Evolutionary conservation across 2,113 vertebrate genomes (phyloP).

Genomic region (Phaethon lepturus): DNA sequence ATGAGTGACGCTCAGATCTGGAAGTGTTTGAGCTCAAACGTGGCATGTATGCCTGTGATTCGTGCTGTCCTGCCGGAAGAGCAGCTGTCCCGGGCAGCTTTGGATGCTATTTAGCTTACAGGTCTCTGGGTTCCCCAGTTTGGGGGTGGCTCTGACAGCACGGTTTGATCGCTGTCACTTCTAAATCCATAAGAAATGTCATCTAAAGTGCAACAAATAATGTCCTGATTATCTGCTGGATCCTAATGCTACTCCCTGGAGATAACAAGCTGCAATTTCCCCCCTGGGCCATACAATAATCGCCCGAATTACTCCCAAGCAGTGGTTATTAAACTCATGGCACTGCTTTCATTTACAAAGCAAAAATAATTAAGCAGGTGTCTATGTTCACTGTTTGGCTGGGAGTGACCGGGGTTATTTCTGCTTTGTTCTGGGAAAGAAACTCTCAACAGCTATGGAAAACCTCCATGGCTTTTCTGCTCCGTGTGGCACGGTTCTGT

Average conservation of each 20-base stretch:
- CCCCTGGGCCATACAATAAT: constrained; percentile 63
- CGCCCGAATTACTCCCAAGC: constrained; percentile 67
- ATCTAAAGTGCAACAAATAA: constrained; percentile 68
- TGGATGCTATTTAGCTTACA: background rate
- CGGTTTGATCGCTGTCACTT: background rate
- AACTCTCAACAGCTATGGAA: background rate
- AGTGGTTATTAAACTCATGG: constrained; percentile 63
- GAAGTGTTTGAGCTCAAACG: background rate
- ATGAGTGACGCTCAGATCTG: background rate
- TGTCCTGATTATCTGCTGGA: constrained; percentile 50
- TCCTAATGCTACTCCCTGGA: constrained; percentile 63
- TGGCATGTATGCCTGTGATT: accelerated
- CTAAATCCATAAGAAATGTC: constrained; percentile 33
- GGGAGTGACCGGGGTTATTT: background rate
- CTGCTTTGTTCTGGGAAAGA: background rate
- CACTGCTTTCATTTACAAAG: constrained; percentile 50
- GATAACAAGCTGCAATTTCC: constrained; percentile 64
- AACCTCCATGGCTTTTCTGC: background rate
- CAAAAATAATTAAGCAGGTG: constrained; percentile 68
- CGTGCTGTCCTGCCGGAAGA: background rate
- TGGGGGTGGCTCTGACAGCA: background rate
- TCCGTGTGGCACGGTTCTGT: constrained; percentile 14
- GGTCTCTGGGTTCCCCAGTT: background rate
- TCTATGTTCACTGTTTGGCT: background rate
- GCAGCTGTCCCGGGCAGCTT: background rate